A percentile compares a stretch with the other conserved stretches of the same genome.
These are phyloP conservation scores for Tetrax tetrax DNA, from an alignment of 2,113 vertebrate genomes.

Conservation along the genomic window DNA sequence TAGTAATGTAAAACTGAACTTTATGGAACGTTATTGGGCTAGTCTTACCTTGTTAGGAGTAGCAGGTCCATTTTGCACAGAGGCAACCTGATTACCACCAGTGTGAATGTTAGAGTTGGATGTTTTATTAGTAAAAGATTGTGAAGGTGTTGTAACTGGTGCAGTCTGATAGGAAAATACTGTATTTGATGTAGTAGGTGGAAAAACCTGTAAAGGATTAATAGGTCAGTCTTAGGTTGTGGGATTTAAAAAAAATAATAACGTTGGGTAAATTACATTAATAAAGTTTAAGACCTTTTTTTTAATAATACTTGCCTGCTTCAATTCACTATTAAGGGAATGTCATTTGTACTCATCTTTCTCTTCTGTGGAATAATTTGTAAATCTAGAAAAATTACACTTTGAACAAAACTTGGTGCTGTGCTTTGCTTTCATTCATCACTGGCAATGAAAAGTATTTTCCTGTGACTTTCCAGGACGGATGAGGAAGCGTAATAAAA, in stretches of 20 bases:
- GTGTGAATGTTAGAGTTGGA: constrained; percentile 71
- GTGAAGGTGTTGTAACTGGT: constrained; percentile 75
- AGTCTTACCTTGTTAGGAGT: constrained; percentile 82
- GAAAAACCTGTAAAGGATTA: constrained; percentile 81
- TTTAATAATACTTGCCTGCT: background rate
- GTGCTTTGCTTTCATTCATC: background rate
- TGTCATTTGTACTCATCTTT: background rate
- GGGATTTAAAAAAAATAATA: background rate
- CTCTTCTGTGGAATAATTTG: background rate
- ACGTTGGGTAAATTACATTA: background rate
- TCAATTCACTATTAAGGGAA: background rate
- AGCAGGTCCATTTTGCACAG: constrained; percentile 82
- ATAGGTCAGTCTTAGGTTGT: background rate
- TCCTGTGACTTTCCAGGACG: background rate
- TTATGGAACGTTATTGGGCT: background rate
- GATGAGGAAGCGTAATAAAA: background rate
- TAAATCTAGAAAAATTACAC: background rate
- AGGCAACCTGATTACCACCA: constrained; percentile 68
- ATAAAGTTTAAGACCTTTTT: background rate
- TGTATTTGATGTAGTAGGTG: constrained; percentile 76
- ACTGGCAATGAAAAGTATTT: background rate
- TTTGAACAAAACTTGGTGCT: background rate
- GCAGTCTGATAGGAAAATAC: constrained; percentile 81
- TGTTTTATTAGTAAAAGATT: constrained; percentile 82
- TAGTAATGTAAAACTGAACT: background rate